Evolutionary conservation across 2,797 vertebrate species (phyloP), one percentile per base, ranked within the genome.

Genomic region (Paramormyrops hopkinsi): DNA sequence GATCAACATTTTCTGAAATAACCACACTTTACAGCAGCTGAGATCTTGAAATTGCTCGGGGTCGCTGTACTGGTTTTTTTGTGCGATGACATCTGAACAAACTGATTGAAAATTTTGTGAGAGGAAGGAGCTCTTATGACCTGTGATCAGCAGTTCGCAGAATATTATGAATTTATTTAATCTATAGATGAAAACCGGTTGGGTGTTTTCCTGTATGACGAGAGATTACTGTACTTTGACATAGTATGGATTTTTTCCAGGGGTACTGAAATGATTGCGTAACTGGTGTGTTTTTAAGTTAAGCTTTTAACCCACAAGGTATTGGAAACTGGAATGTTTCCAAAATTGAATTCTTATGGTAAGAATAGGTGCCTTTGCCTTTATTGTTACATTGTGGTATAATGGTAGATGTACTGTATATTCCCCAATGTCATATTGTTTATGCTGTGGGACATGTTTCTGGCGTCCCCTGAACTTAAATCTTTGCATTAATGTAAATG

Each of bases 201-300:
- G 37, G 17, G 37, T 76, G 69, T 76, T 76, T 33, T 37, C 11
- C 25, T 76, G 3, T 37, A 37, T 76, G 33, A 41, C 11, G 19
- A 44, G 73, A 7, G 37, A 41, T 44, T 79, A 79, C 37, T 79
- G 73, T 79, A 44, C 73, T 79, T 79, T 79, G 73, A 44, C 73
- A 79, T 37, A n/a, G 73, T 79, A 79, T 79, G 37, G 73, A 79
- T 79, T 79, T 79, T 79, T 79, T 79, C 73, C 73, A 41, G 33
- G 73, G 37, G 41, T 44, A n/a, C 73, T 79, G 73, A 79, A 44
- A 79, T 79, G 37, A 79, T 79, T 79, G 17, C 1, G 2, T 79
- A 79, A 79, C 73, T 41, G 41, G 17, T 79, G 73, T 46, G 73
- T 79, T 79, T 41, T 79, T 41, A 44, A 79, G 73, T 79, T 41